Conservation (phyloP, 2,888 invertebrate genomes). For the Oconnorella tubifera region DNA sequence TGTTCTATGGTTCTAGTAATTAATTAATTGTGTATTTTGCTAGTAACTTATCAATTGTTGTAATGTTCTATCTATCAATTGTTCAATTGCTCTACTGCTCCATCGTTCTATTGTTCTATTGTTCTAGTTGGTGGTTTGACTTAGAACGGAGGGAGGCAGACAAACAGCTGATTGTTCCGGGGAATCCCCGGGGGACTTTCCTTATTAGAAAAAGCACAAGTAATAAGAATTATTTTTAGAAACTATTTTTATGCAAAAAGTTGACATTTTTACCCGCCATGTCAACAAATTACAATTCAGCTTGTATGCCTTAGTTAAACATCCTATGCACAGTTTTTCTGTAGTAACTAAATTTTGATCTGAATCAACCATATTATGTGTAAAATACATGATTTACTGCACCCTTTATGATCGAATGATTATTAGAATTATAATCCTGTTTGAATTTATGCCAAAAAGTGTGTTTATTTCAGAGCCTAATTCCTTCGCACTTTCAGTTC, state of each 20-base stretch:
- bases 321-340: too few relatives aligned
- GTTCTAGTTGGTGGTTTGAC: slow-evolving; percentile 79
- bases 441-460: too few relatives aligned
- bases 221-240: background rate
- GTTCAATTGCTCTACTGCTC: too few relatives aligned
- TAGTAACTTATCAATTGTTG: too few relatives aligned
- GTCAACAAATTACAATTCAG: background rate
- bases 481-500: slow-evolving; percentile 30
- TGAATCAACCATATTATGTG: too few relatives aligned
- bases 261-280: background rate
- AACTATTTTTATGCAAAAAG: background rate
- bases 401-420: too few relatives aligned
- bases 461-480: slow-evolving; percentile 7
- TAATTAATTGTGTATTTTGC: too few relatives aligned
- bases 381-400: too few relatives aligned
- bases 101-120: background rate
- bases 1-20: too few relatives aligned
- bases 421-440: too few relatives aligned
- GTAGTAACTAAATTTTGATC: too few relatives aligned
- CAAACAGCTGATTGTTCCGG: slow-evolving; percentile 82
- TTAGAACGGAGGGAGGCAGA: slow-evolving; percentile 95
- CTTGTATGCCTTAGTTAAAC: background rate
- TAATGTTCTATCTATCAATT: too few relatives aligned
- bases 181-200: slow-evolving; percentile 91
- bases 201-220: slow-evolving; percentile 64